Percentiles rank a stretch among this genome's conserved stretches.
These are phyloP conservation scores for Mustelus asterias DNA, from an alignment of 2,113 vertebrate genomes.

Conservation along the genomic window DNA sequence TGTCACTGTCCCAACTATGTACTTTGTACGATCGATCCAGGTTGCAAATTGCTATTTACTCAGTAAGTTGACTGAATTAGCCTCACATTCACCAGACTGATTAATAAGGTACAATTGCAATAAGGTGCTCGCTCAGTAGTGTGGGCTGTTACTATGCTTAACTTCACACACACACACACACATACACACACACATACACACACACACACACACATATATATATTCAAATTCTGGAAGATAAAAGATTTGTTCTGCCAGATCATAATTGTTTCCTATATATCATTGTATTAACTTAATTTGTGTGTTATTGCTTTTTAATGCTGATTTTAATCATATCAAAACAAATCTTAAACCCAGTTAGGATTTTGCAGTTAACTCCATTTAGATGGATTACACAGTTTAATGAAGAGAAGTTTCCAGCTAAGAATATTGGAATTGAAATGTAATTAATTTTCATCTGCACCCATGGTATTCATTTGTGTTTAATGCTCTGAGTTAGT, in stretches of 20 bases:
- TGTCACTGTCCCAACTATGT: background rate
- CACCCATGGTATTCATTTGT: background rate
- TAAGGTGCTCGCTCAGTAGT: background rate
- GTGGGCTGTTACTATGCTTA: background rate
- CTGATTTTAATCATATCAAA: background rate
- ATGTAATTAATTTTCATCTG: conserved; percentile 22
- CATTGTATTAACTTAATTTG: conserved; percentile 20
- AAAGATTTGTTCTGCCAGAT: background rate
- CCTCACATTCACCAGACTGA: background rate
- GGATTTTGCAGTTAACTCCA: background rate
- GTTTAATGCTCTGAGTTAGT: background rate
- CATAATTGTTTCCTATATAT: background rate
- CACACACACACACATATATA: background rate
- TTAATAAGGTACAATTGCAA: background rate
- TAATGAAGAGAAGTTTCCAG: background rate
- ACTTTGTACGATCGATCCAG: background rate
- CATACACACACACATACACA: no score
- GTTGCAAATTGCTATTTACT: background rate
- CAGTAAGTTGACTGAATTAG: background rate
- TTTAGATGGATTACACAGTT: background rate
- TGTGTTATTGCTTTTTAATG: background rate
- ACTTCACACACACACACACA: no score
- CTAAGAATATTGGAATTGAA: background rate
- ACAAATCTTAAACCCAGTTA: background rate
- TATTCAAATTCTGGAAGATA: background rate